Evolutionary conservation across 2,113 vertebrate species (phyloP), one percentile per base, ranked within the genome.

Genomic region (Seriola quinqueradiata): DNA sequence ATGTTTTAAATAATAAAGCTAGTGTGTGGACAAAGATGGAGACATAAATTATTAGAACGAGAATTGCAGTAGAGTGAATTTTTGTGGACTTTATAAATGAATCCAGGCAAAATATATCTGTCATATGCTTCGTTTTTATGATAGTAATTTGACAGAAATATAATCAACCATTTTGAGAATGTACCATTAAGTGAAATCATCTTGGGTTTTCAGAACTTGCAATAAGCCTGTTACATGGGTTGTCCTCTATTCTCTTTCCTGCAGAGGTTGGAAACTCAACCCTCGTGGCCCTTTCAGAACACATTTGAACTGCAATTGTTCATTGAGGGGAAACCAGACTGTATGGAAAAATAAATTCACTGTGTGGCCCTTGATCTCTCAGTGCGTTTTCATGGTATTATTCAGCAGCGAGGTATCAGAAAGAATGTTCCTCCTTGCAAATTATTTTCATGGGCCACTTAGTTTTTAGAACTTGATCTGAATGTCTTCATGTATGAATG

Each of bases 381-480:
- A 13, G 17, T 25, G 34, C 1, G 8, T 28, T 79, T 48, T 44
- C 52, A 55, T n/a, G 54, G 44, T 85, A 23, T 81, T 75, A 79
- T 80, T 84, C 79, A 88, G 38, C 12, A 25, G 76, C 72, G 73
- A 59, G 36, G 76, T 50, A 74, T 81, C 67, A 79, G 72, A 89
- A 82, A 76, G 44, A 86, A 86, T 52, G 70, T 38, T 61, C 77
- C 70, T 65, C 57, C 65, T 65, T 73, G 38, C 70, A 84, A 91
- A 86, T 87, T 66, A 79, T 92, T 89, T 87, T 87, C 83, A 86
- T 66, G 70, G 61, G 57, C 74, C 74, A 73, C 86, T 89, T 84
- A 36, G 80, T 90, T 68, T 68, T 66, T 11, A 79, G 67, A 78
- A 57, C 84, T 84, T 74, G 77, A 76, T 72, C 67, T 78, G 81